Base-by-base conservation (phyloP, 1,140 invertebrate genomes). In the Coptotermes formosanus region DNA sequence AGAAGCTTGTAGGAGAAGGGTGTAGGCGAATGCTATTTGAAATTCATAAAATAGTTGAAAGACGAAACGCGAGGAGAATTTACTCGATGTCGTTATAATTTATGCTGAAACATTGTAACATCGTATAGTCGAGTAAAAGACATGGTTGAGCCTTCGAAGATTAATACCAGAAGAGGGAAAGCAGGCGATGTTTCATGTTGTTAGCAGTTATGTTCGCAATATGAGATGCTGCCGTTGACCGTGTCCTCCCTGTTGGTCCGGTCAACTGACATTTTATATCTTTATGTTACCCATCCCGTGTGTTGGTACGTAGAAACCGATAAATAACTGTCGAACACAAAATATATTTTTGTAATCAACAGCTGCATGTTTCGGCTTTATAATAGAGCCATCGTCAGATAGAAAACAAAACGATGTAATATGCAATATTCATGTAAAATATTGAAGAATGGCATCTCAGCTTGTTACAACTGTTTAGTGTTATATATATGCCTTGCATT, bases 21-120 rank as follows among this genome's bases (percentile, higher is more conserved):
- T 38, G 83, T 55, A 11, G 32, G 82, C 25, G 55, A 84, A 84
- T 59, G 83, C 83, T 84, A 64, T 84, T 84, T 84, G 83, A 84
- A 84, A 84, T 84, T 84, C 83, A 84, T 84, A 84, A 84, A 84
- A 84, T 45, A 84, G 83, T 59, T 84, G 83, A 84, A 84, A 84
- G 83, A 52, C 83, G 83, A 84, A 64, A 84, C 83, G 83, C 83
- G 83, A 52, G 45, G 48, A 45, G 83, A 84, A 84, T 84, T 16
- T 64, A 52, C 83, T 84, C 21, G 83, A 64, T 84, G 83, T 55
- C 83, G 45, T 84, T 84, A 84, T 84, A 84, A 84, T 84, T 84
- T 84, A 84, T 84, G 59, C 44, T 59, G n/a, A 75, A 75, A 30
- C 64, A 30, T 75, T 25, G 64, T 75, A 75, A 75, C 64, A 75